A percentile compares a stretch with the other conserved stretches of the same genome.
Evolutionary conservation across 1,140 invertebrate genomes (phyloP).

Genomic region (Zophobas morio): DNA sequence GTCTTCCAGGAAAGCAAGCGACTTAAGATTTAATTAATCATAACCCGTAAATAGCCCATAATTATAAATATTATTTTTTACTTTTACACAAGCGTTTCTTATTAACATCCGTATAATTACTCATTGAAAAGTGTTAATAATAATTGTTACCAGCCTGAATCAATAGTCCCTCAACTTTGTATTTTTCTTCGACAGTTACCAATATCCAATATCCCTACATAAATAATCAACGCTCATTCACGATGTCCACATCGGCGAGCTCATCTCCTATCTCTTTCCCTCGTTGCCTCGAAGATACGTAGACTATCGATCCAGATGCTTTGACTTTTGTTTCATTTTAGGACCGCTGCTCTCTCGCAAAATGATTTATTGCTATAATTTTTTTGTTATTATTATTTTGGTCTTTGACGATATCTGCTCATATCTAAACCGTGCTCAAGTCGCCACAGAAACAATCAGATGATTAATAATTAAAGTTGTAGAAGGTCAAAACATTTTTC

Average conservation of each 20-base stretch:
- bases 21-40: conserved; percentile 25
- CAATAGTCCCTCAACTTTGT: conserved; percentile 29
- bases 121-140: conserved; percentile 15
- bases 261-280: conserved; percentile 18
- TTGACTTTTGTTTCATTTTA: conserved; percentile 49
- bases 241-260: conserved; percentile 28
- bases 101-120: conserved; percentile 38
- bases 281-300: conserved; percentile 42
- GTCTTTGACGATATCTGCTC: conserved; percentile 42
- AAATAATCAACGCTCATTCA: conserved; percentile 45
- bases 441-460: conserved; percentile 34
- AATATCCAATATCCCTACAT: conserved; percentile 43
- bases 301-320: conserved; percentile 48
- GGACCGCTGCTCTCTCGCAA: conserved; percentile 45
- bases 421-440: conserved; percentile 11
- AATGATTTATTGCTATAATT: conserved; percentile 44
- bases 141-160: conserved; percentile 3
- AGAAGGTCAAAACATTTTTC: conserved; percentile 17
- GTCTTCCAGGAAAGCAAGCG: conserved; percentile 21
- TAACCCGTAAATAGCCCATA: conserved; percentile 32
- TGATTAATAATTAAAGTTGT: conserved; percentile 20
- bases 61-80: conserved; percentile 29
- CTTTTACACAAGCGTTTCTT: conserved; percentile 37
- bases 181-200: conserved; percentile 43
- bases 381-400: conserved; percentile 44